Evolutionary conservation across 2,113 vertebrate genomes (phyloP).

Genomic region (Grammomys surdaster): DNA sequence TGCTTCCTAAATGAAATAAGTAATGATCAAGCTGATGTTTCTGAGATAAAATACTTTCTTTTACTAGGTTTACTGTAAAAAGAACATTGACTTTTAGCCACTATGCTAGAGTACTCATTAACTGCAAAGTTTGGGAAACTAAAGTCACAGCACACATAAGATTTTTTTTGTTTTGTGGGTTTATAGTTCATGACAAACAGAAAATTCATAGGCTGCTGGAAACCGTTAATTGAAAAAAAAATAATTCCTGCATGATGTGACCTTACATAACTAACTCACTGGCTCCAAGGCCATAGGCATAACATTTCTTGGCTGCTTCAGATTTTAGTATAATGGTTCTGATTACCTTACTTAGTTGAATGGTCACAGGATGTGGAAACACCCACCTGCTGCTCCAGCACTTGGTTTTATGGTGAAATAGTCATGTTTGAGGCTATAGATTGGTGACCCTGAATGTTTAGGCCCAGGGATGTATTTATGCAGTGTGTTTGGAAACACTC

Average conservation of each 20-base stretch:
- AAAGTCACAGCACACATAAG: neutral
- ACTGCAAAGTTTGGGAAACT: conserved; percentile 27
- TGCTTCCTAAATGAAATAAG: conserved; percentile 27
- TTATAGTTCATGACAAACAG: conserved; percentile 16
- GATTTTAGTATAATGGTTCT: neutral
- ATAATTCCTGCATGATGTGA: neutral
- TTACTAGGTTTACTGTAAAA: conserved; percentile 30
- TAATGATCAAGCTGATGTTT: conserved; percentile 34
- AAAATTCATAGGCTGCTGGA: conserved; percentile 18
- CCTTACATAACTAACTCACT: neutral
- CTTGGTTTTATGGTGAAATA: neutral
- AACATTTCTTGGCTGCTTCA: neutral
- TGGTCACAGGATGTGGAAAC: neutral
- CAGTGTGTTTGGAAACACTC: neutral
- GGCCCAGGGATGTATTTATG: neutral
- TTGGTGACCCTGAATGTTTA: neutral
- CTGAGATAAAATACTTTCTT: conserved; percentile 36
- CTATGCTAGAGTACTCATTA: conserved; percentile 26
- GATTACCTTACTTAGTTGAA: neutral
- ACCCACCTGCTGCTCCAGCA: neutral
- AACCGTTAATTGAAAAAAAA: conserved; percentile 21
- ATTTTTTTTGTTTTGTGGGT: neutral
- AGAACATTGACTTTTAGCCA: conserved; percentile 31
- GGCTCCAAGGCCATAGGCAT: neutral
- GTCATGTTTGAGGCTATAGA: too few relatives aligned